Evolutionary conservation across 2,888 invertebrate species (phyloP).

Genomic region (Volucella inanis): DNA sequence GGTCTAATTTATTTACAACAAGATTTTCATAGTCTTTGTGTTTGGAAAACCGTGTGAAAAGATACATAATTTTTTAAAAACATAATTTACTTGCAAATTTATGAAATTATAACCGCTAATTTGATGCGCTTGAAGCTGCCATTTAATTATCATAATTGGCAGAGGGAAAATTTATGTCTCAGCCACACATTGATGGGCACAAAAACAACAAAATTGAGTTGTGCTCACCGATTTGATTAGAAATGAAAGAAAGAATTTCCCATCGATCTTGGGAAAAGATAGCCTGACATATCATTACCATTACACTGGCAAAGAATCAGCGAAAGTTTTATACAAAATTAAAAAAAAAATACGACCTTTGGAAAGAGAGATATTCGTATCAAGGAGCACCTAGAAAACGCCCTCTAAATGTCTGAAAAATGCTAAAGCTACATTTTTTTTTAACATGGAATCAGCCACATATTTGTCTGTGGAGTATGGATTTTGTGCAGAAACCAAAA

Average conservation of each 20-base stretch:
- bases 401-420: no score
- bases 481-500: no score
- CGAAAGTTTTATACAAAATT: neutral
- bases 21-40: neutral
- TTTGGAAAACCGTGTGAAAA: slow-evolving; percentile 48
- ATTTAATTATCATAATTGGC: slow-evolving; percentile 64
- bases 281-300: neutral
- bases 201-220: neutral
- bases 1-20: neutral
- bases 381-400: no score
- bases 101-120: slow-evolving; percentile 12
- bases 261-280: slow-evolving; percentile 24
- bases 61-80: neutral
- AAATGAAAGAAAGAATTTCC: slow-evolving; percentile 11
- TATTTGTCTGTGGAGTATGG: no score
- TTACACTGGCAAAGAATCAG: neutral
- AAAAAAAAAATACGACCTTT: neutral
- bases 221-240: neutral
- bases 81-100: slow-evolving; percentile 37
- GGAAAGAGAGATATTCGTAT: neutral
- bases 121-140: slow-evolving; percentile 52
- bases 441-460: no score
- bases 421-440: no score
- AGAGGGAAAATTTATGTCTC: slow-evolving; percentile 19
- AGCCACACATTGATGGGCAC: neutral